Percentiles rank a stretch among this genome's conserved stretches.
Conservation (phyloP, 2,888 invertebrate species). For the Ametastegia equiseti region DNA sequence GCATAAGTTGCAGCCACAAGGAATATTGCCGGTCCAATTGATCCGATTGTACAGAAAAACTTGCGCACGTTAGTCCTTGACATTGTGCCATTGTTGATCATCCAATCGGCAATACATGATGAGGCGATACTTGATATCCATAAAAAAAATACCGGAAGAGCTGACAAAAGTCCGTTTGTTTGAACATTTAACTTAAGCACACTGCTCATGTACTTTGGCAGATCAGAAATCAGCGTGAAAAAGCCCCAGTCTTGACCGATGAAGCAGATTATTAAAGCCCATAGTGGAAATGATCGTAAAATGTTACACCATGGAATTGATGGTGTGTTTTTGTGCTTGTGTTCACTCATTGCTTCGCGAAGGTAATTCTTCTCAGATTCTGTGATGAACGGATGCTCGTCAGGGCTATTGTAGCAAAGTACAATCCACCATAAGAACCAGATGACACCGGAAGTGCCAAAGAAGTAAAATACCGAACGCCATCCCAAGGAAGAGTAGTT, state of each 20-base stretch:
- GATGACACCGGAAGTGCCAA: constrained; percentile 85
- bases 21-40: constrained; percentile 81
- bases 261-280: constrained; percentile 66
- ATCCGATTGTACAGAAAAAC: constrained; percentile 83
- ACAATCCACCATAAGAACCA: constrained; percentile 85
- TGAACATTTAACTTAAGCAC: constrained; percentile 83
- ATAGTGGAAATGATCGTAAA: constrained; percentile 70
- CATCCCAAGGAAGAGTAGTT: constrained; percentile 81
- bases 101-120: constrained; percentile 84
- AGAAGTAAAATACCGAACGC: constrained; percentile 89
- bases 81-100: constrained; percentile 80
- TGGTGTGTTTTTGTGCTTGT: constrained; percentile 57
- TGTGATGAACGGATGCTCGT: constrained; percentile 73
- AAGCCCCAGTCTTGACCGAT: constrained; percentile 83
- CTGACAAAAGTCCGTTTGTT: constrained; percentile 81
- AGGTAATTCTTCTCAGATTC: constrained; percentile 69
- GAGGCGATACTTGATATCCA: constrained; percentile 82
- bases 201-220: constrained; percentile 85
- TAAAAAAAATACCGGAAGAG: constrained; percentile 83
- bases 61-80: constrained; percentile 80
- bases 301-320: constrained; percentile 72
- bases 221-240: constrained; percentile 84
- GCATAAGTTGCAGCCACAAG: constrained; percentile 82
- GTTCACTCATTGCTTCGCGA: constrained; percentile 64
- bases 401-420: constrained; percentile 71